Evolutionary conservation across 1,140 invertebrate species (phyloP).

Genomic region (Hestina assimilis): DNA sequence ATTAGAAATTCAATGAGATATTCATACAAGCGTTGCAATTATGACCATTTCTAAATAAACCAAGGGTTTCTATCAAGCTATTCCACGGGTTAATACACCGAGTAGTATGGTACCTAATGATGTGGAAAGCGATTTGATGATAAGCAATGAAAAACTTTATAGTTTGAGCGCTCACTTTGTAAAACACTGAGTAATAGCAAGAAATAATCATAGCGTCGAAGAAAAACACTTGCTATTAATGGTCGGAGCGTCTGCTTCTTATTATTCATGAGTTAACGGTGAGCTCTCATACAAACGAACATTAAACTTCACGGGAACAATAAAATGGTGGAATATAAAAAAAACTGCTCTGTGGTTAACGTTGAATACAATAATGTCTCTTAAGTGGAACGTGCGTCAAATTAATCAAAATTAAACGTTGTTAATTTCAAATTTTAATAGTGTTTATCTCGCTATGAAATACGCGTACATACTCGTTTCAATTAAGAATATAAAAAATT

Average conservation of each 20-base stretch:
- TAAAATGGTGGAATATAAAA: conserved; percentile 20
- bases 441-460: too few relatives aligned
- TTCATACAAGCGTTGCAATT: conserved; percentile 21
- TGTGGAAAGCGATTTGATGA: conserved; percentile 52
- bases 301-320: conserved; percentile 36
- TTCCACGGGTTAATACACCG: conserved; percentile 26
- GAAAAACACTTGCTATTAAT: conserved; percentile 64
- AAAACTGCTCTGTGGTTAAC: conserved; percentile 25
- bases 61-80: conserved; percentile 6
- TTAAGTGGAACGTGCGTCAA: conserved; percentile 26
- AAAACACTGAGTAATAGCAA: conserved; percentile 63
- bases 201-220: conserved; percentile 62
- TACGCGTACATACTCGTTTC: too few relatives aligned
- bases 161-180: conserved; percentile 54
- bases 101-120: conserved; percentile 46
- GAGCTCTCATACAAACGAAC: conserved; percentile 44
- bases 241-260: conserved; percentile 47
- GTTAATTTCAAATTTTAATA: conserved; percentile 3
- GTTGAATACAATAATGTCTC: conserved; percentile 23
- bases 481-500: neutral
- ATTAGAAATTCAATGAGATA: conserved; percentile 26
- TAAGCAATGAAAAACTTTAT: conserved; percentile 42
- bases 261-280: conserved; percentile 72
- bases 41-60: conserved; percentile 5
- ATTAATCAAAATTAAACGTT: conserved; percentile 16